Conservation (phyloP, 1,140 invertebrate species). For the Mylabris phalerata region DNA sequence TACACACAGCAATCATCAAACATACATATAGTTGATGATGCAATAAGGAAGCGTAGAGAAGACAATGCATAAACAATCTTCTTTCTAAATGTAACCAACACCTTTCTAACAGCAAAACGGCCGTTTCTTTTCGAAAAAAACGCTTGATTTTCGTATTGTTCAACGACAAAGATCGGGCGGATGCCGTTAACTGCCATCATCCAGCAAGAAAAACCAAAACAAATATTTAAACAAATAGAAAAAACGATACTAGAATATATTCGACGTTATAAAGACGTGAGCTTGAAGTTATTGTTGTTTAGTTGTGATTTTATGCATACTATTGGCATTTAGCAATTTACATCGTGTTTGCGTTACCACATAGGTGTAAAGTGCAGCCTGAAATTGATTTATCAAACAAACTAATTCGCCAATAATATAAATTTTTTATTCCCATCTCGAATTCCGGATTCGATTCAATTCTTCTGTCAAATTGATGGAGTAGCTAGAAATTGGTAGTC, state of each 20-base stretch:
- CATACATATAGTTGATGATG: background rate
- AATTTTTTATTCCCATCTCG: too few relatives aligned
- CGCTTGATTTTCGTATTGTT: too few relatives aligned
- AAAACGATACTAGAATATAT: too few relatives aligned
- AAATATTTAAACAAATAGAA: too few relatives aligned
- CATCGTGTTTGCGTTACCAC: constrained; percentile 13
- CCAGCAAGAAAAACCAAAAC: too few relatives aligned
- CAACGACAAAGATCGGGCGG: too few relatives aligned
- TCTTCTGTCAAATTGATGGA: too few relatives aligned
- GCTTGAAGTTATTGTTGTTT: constrained; percentile 12
- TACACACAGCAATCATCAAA: too few relatives aligned
- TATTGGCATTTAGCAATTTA: constrained; percentile 15
- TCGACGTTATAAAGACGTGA: constrained; percentile 1
- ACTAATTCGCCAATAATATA: background rate
- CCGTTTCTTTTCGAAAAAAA: background rate
- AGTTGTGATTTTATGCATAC: constrained; percentile 13
- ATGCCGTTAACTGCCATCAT: too few relatives aligned
- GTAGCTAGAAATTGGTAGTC: too few relatives aligned
- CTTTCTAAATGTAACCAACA: background rate
- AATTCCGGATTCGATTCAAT: too few relatives aligned
- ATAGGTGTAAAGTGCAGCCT: constrained; percentile 11
- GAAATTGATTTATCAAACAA: constrained; percentile 10
- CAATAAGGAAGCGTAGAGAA: constrained; percentile 6
- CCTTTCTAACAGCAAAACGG: constrained; percentile 8
- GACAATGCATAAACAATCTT: constrained; percentile 10